Base-by-base conservation (phyloP, 2,797 vertebrate species). In the Oreonectes daqikongensis region DNA sequence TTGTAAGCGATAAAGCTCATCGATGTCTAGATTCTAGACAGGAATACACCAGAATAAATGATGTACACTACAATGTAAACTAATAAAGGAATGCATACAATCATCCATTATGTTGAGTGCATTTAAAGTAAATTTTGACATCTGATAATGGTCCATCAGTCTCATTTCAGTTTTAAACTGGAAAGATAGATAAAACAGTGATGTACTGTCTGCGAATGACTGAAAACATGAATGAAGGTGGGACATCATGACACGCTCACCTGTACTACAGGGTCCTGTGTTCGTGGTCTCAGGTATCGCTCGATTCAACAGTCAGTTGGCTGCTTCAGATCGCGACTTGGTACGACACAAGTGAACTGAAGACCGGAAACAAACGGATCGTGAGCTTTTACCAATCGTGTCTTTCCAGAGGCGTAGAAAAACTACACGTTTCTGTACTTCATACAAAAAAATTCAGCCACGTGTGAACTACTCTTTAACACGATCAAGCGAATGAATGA, bases 261-360 rank as follows among this genome's bases (percentile, higher is more conserved):
- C 73, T 46, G 40, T 20, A 59, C 40, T 20, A 59, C 40, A 24
- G 10, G n/a, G 20, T 46, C 42, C n/a, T 1, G n/a, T 14, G 26
- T 15, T 46, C 53, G 55, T 28, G 35, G 24, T 55, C 40, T 46
- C 26, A n/a, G 30, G 18, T 46, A 18, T 35, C 38, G 2, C 7
- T 10, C 28, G 26, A 30, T 4, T 1, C 18, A 68, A 59, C 38
- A 50, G 17, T 18, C 52, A 14, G 11, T 10, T 20, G 59, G 26
- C n/a, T 18, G n/a, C 72, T 59, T 24, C 64, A 8, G 50, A 30
- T 50, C 38, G 9, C 30, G 40, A 50, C 40, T 28, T 44, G 61
- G 44, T 7, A 12, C 5, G 24, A 50, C 60, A 77, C 77, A 81
- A 70, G 69, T 68, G 66, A 61, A 60, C 48, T 22, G n/a, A 42